Conservation (phyloP, 2,797 vertebrate species). For the Lagorchestes hirsutus region DNA sequence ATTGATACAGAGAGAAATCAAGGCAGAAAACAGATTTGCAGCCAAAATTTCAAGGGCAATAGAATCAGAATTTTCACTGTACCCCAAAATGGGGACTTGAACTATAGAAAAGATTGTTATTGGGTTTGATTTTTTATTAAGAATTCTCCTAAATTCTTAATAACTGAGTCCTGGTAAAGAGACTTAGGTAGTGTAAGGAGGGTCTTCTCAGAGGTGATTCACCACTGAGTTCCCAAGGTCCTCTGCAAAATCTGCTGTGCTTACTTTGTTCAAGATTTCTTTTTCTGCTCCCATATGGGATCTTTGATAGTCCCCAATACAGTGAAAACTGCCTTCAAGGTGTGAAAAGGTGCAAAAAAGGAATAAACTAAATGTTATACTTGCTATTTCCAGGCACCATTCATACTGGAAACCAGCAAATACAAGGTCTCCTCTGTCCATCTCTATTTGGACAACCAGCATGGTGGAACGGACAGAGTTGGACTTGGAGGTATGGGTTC, state of each 20-base stretch:
- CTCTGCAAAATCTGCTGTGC: neutral
- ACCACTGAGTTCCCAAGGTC: slow-evolving; percentile 40
- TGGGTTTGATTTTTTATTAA: neutral
- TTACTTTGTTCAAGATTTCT: slow-evolving; percentile 58
- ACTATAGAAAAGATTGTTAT: neutral
- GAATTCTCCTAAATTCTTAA: neutral
- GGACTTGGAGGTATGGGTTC: too few species aligned
- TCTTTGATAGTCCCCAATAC: neutral
- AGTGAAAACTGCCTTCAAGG: slow-evolving; percentile 23
- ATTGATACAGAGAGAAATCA: neutral
- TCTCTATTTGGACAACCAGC: neutral
- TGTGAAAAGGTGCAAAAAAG: neutral
- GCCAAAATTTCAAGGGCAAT: neutral
- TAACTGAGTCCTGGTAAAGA: neutral
- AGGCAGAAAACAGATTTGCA: neutral
- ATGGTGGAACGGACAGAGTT: too few species aligned
- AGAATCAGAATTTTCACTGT: neutral
- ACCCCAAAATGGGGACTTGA: neutral
- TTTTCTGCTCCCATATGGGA: neutral
- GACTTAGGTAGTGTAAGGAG: neutral
- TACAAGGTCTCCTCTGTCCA: slow-evolving; percentile 11
- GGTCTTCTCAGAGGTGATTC: neutral
- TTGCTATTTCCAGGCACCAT: neutral
- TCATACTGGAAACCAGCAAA: neutral
- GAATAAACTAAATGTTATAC: neutral